Conservation (phyloP, 92 coral and sea anemone genomes). For the Phymanthus crucifer region DNA sequence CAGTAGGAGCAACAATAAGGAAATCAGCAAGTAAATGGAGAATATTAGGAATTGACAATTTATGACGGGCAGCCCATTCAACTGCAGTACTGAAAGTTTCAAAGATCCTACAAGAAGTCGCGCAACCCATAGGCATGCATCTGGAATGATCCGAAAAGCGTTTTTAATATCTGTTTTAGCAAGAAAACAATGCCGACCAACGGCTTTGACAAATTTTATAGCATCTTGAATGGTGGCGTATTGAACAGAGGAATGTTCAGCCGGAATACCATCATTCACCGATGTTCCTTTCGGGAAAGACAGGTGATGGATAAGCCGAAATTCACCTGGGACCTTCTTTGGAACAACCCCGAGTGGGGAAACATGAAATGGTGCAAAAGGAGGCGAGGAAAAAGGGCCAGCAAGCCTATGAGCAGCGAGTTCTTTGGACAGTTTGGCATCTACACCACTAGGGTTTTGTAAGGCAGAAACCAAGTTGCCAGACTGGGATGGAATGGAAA, state of each 20-base stretch:
- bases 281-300: not conserved
- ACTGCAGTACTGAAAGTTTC: constrained; percentile 29
- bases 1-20: constrained; percentile 13
- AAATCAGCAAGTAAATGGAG: constrained; percentile 36
- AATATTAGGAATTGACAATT: constrained; percentile 2
- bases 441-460: not conserved
- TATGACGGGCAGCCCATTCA: constrained; percentile 33
- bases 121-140: constrained; percentile 28
- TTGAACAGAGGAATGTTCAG: not conserved
- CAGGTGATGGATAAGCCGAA: not conserved
- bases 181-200: not conserved
- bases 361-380: no score
- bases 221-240: not conserved
- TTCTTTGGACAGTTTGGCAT: no score
- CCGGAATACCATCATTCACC: not conserved
- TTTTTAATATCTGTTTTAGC: not conserved
- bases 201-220: not conserved
- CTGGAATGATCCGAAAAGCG: not conserved
- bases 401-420: no score
- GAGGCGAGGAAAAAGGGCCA: no score
- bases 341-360: no score
- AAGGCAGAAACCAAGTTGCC: not conserved
- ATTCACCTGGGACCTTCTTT: not conserved
- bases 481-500: not conserved
- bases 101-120: constrained; percentile 27